phyloP scores from a whole-genome alignment of 2,113 vertebrate species.

The Indicator indicator region DNA sequence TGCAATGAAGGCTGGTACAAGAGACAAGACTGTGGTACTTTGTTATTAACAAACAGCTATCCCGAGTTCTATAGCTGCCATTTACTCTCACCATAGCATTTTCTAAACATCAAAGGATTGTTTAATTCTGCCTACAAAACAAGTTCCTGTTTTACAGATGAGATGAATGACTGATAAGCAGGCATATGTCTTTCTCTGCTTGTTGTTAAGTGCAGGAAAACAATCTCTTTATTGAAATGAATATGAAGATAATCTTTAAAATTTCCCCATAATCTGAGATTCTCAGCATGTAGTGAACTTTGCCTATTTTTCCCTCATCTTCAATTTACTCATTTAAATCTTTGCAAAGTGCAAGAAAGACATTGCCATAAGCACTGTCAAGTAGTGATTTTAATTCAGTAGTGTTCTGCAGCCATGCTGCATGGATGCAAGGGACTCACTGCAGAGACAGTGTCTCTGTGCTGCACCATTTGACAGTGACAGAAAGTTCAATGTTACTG shows the following conservation, averaged over 20 bases:
- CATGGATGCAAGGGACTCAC: accelerated
- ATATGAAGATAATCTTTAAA: neutral
- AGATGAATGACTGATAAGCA: neutral
- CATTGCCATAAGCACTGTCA: neutral
- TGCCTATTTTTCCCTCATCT: neutral
- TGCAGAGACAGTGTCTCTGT: accelerated
- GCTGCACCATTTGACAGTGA: neutral
- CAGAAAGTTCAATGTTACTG: neutral
- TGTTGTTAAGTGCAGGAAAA: neutral
- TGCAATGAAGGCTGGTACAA: neutral
- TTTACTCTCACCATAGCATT: neutral
- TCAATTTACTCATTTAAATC: neutral
- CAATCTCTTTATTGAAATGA: neutral
- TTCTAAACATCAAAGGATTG: neutral
- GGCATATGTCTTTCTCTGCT: neutral
- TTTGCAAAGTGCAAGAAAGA: neutral
- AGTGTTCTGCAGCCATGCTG: neutral
- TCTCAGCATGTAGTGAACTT: neutral
- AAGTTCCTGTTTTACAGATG: neutral
- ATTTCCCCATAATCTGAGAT: neutral
- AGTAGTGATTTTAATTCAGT: neutral
- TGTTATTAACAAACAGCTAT: neutral
- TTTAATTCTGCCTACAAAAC: neutral
- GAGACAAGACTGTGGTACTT: neutral
- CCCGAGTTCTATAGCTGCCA: neutral